Conservation (phyloP, 2,888 invertebrate species). For the Drosophila neotestacea region DNA sequence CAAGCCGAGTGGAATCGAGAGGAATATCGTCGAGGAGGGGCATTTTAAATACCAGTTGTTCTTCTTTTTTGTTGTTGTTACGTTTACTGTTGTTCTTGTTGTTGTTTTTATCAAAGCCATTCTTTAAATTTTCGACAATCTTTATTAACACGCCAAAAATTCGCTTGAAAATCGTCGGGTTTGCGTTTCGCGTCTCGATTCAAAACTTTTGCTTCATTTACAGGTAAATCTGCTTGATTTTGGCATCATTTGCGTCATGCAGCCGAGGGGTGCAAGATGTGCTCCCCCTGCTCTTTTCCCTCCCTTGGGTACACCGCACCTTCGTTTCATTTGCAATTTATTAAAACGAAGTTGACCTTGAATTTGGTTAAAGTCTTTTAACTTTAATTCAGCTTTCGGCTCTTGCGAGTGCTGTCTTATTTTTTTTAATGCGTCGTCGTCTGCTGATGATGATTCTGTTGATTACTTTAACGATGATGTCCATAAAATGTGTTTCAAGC, state of each 20-base stretch:
- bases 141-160: conserved; percentile 62
- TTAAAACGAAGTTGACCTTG: conserved; percentile 81
- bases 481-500: conserved; percentile 72
- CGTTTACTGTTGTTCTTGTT: conserved; percentile 27
- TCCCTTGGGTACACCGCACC: conserved; percentile 22
- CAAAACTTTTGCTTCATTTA: conserved; percentile 20
- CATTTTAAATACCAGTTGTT: conserved; percentile 67
- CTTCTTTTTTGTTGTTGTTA: conserved; percentile 41
- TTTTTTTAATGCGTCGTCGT: conserved; percentile 31
- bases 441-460: conserved; percentile 70
- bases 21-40: conserved; percentile 24
- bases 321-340: conserved; percentile 76
- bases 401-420: conserved; percentile 46
- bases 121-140: conserved; percentile 66
- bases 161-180: conserved; percentile 49
- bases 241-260: conserved; percentile 71
- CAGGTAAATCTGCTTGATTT: conserved; percentile 47
- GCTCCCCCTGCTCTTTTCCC: conserved; percentile 3
- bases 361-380: conserved; percentile 81
- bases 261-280: conserved; percentile 19
- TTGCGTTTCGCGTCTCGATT: conserved; percentile 10
- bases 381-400: conserved; percentile 70
- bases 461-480: conserved; percentile 77
- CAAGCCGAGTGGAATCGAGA: conserved; percentile 11
- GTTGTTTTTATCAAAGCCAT: conserved; percentile 56